These are phyloP conservation scores for Chymomyza caudatula DNA, from an alignment of 2,888 invertebrate species.

Conservation along the genomic window DNA sequence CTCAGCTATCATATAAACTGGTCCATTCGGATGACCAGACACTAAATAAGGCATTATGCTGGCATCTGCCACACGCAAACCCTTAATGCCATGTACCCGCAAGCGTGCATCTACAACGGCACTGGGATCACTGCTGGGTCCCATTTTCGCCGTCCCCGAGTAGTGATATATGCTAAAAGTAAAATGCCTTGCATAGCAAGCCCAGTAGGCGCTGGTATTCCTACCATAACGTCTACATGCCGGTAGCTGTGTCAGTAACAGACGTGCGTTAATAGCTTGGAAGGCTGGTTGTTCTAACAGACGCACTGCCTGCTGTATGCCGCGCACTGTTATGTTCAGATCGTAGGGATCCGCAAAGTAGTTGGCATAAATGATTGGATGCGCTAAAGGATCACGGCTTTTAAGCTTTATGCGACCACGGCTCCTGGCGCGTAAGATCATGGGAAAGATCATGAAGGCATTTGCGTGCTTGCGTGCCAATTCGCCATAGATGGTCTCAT, in stretches of 20 bases:
- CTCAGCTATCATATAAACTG: conserved; percentile 80
- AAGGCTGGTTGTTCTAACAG: conserved; percentile 79
- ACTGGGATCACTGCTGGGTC: conserved; percentile 80
- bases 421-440: conserved; percentile 84
- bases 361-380: conserved; percentile 85
- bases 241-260: conserved; percentile 80
- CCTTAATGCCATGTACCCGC: conserved; percentile 79
- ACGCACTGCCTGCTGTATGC: conserved; percentile 80
- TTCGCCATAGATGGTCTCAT: conserved; percentile 76
- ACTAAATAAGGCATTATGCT: conserved; percentile 80
- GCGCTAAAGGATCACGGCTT: conserved; percentile 81
- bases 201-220: conserved; percentile 82
- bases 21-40: conserved; percentile 80
- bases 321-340: conserved; percentile 81
- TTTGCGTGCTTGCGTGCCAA: conserved; percentile 65
- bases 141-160: conserved; percentile 84
- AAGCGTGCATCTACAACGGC: conserved; percentile 83
- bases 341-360: conserved; percentile 84
- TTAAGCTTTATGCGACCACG: conserved; percentile 82
- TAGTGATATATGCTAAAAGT: conserved; percentile 83
- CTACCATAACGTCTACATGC: conserved; percentile 79
- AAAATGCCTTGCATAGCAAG: conserved; percentile 82
- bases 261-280: conserved; percentile 78
- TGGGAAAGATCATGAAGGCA: conserved; percentile 81
- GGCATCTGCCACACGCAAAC: conserved; percentile 80